Evolutionary conservation across 2,888 invertebrate species (phyloP).

Genomic region (Noctua janthina): DNA sequence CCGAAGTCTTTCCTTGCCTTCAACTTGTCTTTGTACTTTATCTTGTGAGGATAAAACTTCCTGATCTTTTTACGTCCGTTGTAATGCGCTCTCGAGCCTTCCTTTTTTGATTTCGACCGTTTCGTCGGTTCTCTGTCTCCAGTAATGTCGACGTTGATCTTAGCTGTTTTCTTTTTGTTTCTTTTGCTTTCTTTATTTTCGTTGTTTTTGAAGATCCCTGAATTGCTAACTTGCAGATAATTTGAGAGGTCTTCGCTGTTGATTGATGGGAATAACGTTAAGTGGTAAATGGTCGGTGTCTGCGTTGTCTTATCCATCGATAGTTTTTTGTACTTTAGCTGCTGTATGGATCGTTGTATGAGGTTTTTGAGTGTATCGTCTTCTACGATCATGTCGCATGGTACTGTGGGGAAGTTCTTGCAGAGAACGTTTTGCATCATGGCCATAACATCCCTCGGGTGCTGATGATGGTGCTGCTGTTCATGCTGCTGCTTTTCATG

Average conservation of each 20-base stretch:
- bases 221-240: constrained; percentile 75
- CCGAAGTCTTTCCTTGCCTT: constrained; percentile 68
- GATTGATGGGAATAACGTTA: constrained; percentile 78
- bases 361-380: constrained; percentile 78
- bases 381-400: constrained; percentile 80
- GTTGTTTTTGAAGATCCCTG: constrained; percentile 64
- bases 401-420: constrained; percentile 83
- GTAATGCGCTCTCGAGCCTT: constrained; percentile 70
- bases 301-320: constrained; percentile 74
- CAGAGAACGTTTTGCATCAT: constrained; percentile 85
- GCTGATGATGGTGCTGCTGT: constrained; percentile 43
- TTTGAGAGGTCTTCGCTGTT: constrained; percentile 83
- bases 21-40: constrained; percentile 82
- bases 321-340: constrained; percentile 80
- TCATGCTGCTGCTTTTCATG: constrained; percentile 39
- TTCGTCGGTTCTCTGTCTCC: constrained; percentile 40
- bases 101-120: constrained; percentile 62
- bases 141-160: constrained; percentile 27
- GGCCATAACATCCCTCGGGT: constrained; percentile 69
- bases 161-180: constrained; percentile 45
- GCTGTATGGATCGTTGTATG: constrained; percentile 82
- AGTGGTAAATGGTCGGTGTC: constrained; percentile 67
- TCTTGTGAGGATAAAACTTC: constrained; percentile 86
- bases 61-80: constrained; percentile 80
- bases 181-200: constrained; percentile 46